These are phyloP conservation scores for Melipona beecheii DNA, from an alignment of 2,888 invertebrate species.

Conservation along the genomic window DNA sequence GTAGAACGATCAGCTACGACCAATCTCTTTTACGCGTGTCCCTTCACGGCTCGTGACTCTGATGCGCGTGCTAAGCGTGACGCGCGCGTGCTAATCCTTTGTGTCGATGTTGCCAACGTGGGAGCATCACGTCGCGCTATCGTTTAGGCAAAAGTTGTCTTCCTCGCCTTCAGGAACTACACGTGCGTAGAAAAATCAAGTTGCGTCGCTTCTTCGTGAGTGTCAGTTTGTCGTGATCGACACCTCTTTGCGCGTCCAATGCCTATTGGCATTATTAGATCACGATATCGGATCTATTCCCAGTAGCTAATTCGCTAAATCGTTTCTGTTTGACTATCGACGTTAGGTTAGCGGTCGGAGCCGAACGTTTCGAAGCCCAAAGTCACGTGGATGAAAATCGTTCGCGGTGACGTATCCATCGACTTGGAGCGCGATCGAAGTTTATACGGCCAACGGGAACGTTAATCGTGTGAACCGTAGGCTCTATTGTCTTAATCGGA, in stretches of 20 bases:
- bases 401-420: neutral
- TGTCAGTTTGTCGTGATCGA: neutral
- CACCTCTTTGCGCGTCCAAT: neutral
- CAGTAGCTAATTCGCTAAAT: neutral
- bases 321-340: neutral
- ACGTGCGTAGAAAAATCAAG: neutral
- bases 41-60: slow-evolving; percentile 80
- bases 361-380: neutral
- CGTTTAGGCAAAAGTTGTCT: slow-evolving; percentile 9
- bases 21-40: slow-evolving; percentile 75
- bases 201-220: neutral
- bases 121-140: slow-evolving; percentile 1
- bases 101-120: slow-evolving; percentile 48
- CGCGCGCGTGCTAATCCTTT: slow-evolving; percentile 65
- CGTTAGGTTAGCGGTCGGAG: neutral
- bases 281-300: neutral
- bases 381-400: neutral
- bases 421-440: neutral
- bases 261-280: neutral
- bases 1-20: slow-evolving; percentile 74
- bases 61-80: slow-evolving; percentile 78
- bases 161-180: slow-evolving; percentile 11
- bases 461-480: slow-evolving; percentile 70
- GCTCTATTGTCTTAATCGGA: slow-evolving; percentile 74
- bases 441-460: slow-evolving; percentile 36